These are phyloP conservation scores for Phymorhynchus buccinoides DNA, from an alignment of 1,140 invertebrate species.

Conservation along the genomic window DNA sequence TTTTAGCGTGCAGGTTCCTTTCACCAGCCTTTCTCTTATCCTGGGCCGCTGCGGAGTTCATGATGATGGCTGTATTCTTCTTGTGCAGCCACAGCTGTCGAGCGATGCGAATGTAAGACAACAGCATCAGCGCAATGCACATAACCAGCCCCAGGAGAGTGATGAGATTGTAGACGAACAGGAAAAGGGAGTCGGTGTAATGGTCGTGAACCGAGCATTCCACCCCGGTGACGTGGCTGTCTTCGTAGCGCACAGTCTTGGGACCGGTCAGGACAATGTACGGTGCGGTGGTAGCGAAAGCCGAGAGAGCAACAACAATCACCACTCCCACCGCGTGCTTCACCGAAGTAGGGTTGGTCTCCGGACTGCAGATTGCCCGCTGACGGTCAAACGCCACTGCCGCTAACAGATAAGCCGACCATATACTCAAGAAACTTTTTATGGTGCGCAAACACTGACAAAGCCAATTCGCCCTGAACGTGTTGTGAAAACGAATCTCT, in stretches of 20 bases:
- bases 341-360: no score
- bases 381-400: no score
- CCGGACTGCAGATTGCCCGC: no score
- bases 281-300: conserved; percentile 33
- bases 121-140: no score
- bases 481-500: conserved; percentile 46
- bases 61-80: no score
- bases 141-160: conserved; percentile 40
- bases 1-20: no score
- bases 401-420: not conserved
- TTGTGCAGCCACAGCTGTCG: no score
- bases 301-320: not conserved
- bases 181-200: conserved; percentile 33
- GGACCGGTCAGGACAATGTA: conserved; percentile 35
- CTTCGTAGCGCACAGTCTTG: conserved; percentile 28
- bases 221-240: conserved; percentile 21
- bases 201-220: conserved; percentile 43
- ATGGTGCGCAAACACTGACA: conserved; percentile 45
- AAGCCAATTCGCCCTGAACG: conserved; percentile 29
- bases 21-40: no score
- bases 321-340: no score
- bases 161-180: conserved; percentile 25
- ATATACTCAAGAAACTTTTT: conserved; percentile 28
- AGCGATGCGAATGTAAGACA: no score
- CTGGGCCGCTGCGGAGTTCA: no score